Base-by-base conservation (phyloP, 2,113 vertebrate genomes). In the Misgurnus mizolepis region DNA sequence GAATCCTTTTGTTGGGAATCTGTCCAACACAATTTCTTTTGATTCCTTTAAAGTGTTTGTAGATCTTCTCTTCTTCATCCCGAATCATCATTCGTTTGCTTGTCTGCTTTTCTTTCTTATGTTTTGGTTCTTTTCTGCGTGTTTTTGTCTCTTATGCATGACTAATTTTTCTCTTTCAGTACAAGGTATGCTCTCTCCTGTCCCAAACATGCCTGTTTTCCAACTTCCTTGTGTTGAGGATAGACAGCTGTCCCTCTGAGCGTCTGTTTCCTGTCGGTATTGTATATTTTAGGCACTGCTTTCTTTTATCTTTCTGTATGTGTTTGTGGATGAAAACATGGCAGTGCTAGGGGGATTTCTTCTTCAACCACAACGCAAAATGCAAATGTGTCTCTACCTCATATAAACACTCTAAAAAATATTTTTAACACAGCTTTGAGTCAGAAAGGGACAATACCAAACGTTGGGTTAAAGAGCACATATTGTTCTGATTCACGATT, bases 231-330 rank as follows among this genome's bases (percentile, higher is more conserved):
- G 22, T 41, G 27, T 72, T 72, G 15, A 41, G 34, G 69, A 56
- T 34, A 41, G 17, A 12, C 7, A 56, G 68, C 34, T 39, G 27
- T 40, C 9, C 1, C 69, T 41, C 15, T 40, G 43, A 41, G 39
- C 27, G n/a, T 70, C 49, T 18, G 40, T 58, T 17, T 8, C 6
- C 14, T 58, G 55, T 18, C 55, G 18, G 7, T 14, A 1, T 12
- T 56, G 53, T 56, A 56, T 17, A 56, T 56, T n/a, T 4, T 56
- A 17, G 53, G 15, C 4, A n/a, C 53, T 56, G 53, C 17, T 6
- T 56, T 64, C 49, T 14, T 34, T 53, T 82, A 10, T 71, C 27
- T 75, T 10, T 74, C 22, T 43, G 50, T 71, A 56, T 50, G 39
- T 72, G 49, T 41, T 72, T 34, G 12, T 62, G 58, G 41, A 49